Percentiles rank a stretch among this genome's conserved stretches.
Conservation (phyloP, 2,888 invertebrate genomes). For the Lycocerus yunnanus region DNA sequence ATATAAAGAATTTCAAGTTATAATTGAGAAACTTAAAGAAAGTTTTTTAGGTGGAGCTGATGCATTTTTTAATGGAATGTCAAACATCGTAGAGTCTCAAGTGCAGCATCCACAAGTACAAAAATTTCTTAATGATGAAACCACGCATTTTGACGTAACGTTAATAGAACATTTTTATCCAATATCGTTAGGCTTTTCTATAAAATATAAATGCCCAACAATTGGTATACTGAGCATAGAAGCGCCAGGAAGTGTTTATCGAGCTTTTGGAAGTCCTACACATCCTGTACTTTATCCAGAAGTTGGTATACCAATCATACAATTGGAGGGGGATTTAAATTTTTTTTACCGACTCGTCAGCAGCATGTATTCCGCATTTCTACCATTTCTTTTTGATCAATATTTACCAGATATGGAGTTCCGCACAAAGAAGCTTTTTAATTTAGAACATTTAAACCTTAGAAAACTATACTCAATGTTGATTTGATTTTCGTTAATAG, state of each 20-base stretch:
- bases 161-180: constrained; percentile 46
- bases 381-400: not conserved
- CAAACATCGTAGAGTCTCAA: not conserved
- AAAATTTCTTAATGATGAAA: constrained; percentile 42
- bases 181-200: constrained; percentile 41
- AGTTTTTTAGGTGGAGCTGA: not conserved
- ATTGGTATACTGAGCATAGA: constrained; percentile 39
- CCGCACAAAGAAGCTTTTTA: constrained; percentile 4
- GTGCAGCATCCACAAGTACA: constrained; percentile 41
- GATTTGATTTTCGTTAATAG: constrained; percentile 29
- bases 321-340: not conserved
- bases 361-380: not conserved
- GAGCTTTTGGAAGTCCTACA: not conserved
- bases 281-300: not conserved
- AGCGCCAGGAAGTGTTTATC: not conserved
- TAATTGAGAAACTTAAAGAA: not conserved
- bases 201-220: constrained; percentile 47
- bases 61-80: not conserved
- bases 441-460: not conserved
- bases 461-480: constrained; percentile 5
- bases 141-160: constrained; percentile 46
- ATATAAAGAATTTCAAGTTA: not conserved
- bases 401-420: not conserved
- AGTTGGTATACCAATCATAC: not conserved
- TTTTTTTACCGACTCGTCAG: not conserved